Conservation (phyloP, 2,888 invertebrate species). For the Amphipoea lucens region DNA sequence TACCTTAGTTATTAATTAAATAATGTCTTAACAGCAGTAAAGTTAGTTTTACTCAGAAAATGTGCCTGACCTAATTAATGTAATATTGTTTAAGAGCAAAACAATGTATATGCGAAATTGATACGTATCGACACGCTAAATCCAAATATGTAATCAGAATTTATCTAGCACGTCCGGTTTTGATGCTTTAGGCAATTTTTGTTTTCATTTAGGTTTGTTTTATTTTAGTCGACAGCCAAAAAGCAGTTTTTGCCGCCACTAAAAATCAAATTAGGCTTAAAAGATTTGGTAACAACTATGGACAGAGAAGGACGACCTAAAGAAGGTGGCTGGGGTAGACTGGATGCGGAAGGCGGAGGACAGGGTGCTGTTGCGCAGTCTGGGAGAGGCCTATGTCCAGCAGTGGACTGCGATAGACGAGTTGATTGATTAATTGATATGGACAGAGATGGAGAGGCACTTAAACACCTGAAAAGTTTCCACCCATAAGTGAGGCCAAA, state of each 20-base stretch:
- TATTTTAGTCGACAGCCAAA: too few species aligned
- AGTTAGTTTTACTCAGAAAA: slow-evolving; percentile 22
- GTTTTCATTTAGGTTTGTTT: too few species aligned
- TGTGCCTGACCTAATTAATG: slow-evolving; percentile 11
- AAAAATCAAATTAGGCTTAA: neutral
- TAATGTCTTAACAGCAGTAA: neutral
- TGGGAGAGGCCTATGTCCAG: too few species aligned
- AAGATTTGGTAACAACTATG: neutral
- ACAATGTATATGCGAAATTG: too few species aligned
- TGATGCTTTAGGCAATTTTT: neutral
- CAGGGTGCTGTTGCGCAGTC: too few species aligned
- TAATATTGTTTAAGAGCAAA: neutral
- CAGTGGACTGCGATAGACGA: too few species aligned
- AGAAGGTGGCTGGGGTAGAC: too few species aligned
- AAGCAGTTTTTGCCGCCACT: neutral
- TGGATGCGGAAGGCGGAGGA: too few species aligned
- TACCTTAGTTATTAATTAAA: slow-evolving; percentile 14
- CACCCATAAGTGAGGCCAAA: neutral
- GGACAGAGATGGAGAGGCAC: neutral
- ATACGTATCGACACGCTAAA: neutral
- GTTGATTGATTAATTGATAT: neutral
- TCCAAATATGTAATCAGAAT: neutral
- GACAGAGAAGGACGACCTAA: neutral
- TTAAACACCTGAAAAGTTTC: neutral
- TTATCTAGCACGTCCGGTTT: too few species aligned